Evolutionary conservation across 1,140 invertebrate species (phyloP).

Genomic region (Marisa cornuarietis): DNA sequence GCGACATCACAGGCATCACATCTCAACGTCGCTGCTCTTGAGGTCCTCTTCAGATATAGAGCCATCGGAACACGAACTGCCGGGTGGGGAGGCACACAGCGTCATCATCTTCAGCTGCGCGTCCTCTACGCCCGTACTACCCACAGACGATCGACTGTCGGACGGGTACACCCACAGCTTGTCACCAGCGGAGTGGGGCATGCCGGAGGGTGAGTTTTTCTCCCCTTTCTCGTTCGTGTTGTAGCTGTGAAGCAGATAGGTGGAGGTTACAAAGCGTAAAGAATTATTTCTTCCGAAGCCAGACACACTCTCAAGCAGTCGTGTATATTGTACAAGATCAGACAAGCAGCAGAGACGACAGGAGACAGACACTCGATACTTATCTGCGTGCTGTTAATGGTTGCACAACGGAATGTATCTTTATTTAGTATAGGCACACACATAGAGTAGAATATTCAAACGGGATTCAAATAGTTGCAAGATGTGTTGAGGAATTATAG

Average conservation of each 20-base stretch:
- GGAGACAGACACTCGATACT: too few relatives aligned
- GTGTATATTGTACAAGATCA: too few relatives aligned
- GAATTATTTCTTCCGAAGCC: too few relatives aligned
- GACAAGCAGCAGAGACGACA: too few relatives aligned
- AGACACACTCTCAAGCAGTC: too few relatives aligned
- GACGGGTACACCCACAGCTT: constrained; percentile 11
- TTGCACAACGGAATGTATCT: too few relatives aligned
- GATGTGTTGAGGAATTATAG: too few relatives aligned
- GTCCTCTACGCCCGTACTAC: constrained; percentile 11
- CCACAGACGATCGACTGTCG: constrained; percentile 19
- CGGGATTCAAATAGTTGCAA: too few relatives aligned
- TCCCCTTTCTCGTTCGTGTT: constrained; percentile 10
- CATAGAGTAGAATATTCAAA: too few relatives aligned
- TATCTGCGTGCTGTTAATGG: too few relatives aligned
- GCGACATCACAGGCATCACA: background rate
- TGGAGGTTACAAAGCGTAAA: background rate
- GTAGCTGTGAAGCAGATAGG: constrained; percentile 1
- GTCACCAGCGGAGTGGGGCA: constrained; percentile 1
- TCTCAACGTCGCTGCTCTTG: constrained; percentile 20
- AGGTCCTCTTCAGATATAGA: constrained; percentile 21
- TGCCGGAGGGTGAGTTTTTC: background rate
- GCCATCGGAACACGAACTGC: constrained; percentile 14
- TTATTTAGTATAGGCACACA: too few relatives aligned
- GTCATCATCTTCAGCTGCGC: constrained; percentile 24
- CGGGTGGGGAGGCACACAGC: constrained; percentile 14